Evolutionary conservation across 1,140 invertebrate species (phyloP), one percentile per base, ranked within the genome.

Genomic region (Aphis craccivora): DNA sequence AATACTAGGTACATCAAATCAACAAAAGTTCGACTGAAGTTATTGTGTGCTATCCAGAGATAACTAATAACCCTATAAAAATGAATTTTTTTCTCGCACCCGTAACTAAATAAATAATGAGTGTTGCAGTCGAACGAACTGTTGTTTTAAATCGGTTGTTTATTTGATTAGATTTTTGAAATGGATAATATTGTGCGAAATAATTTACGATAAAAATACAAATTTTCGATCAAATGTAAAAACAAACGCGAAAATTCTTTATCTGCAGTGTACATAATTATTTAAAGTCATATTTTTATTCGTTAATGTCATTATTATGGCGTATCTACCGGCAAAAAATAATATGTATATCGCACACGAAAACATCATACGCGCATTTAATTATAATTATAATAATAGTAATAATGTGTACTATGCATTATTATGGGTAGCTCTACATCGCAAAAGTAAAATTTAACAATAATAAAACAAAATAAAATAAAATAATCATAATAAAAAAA

Each of bases 401-500:
- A 51, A 20, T 51, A 11, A 18, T 14, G 2, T 25, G 25, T 9
- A 55, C 25, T 67, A 76, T 11, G 2, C 2, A n/a, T 14, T 67
- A n/a, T 18, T 51, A 51, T 51, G 48, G 60, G 60, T 67, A 60
- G 55, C 23, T 67, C 11, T 67, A 88, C 45, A 35, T 48, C 35
- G 88, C 23, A 55, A 55, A 90, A 55, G 35, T 90, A 14, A 55
- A 90, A 76, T 76, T n/a, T n/a, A n/a, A 76, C 30, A 76, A 76
- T 76, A 76, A 76, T 35, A 76, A 67, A n/a, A n/a, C n/a, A 14
- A 88, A 51, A 89, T n/a, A 55, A 25, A 20, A 88, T 2, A 48
- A 18, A 76, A 89, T 35, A 88, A 51, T 51, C 14, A 45, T 20
- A 84, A 84, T 11, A 83, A 84, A 43, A 84, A 40, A 40, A 40